Conservation (phyloP, 2,888 invertebrate genomes). For the Chouioia cunea region DNA sequence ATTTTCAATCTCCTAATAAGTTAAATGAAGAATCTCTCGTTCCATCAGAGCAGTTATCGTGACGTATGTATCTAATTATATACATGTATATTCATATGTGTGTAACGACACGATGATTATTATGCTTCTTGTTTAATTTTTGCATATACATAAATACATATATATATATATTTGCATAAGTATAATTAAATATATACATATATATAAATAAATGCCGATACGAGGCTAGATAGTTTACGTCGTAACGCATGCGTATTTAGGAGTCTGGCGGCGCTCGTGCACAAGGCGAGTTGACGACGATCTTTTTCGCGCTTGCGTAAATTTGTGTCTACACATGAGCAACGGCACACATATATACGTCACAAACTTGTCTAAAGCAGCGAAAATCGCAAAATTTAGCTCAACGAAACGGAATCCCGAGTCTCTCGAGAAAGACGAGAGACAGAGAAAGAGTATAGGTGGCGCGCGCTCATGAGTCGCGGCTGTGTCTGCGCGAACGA, state of each 20-base stretch:
- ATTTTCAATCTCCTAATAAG: no score
- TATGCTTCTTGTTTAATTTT: conserved; percentile 30
- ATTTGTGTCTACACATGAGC: no score
- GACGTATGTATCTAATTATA: no score
- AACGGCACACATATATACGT: not conserved
- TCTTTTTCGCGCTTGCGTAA: no score
- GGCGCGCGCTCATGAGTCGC: no score
- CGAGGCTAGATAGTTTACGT: conserved; percentile 53
- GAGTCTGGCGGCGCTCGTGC: conserved; percentile 15
- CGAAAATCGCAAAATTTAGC: conserved; percentile 63
- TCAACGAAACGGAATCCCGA: conserved; percentile 59
- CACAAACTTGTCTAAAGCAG: conserved; percentile 26
- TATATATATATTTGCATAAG: no score
- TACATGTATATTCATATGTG: no score
- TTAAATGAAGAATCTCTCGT: no score
- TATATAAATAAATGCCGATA: no score
- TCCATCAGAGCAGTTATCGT: no score
- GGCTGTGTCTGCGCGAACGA: not conserved
- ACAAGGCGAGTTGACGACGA: not conserved
- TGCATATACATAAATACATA: no score
- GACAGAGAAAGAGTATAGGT: not conserved
- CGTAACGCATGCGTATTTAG: conserved; percentile 63
- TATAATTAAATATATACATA: no score
- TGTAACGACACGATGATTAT: not conserved
- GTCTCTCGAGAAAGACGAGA: conserved; percentile 43